phyloP scores from a whole-genome alignment of 2,113 vertebrate species.

The Apus apus region DNA sequence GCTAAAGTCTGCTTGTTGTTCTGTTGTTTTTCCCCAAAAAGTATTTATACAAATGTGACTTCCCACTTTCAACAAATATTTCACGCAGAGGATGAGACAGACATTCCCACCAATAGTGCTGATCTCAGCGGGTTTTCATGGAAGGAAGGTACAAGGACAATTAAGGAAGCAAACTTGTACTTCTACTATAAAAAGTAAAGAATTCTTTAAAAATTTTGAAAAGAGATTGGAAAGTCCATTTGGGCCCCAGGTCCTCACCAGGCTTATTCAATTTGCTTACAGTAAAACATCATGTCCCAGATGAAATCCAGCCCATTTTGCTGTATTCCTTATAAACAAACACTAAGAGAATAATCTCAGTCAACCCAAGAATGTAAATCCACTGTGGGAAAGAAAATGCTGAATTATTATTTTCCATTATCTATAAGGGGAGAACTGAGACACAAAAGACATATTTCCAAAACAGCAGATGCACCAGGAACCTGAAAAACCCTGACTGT shows the following conservation, averaged over 20 bases:
- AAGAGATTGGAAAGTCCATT: neutral
- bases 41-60: neutral
- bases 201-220: neutral
- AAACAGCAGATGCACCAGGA: neutral
- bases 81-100: neutral
- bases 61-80: neutral
- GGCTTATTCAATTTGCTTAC: neutral
- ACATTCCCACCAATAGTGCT: neutral
- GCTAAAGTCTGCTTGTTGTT: neutral
- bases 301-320: slow-evolving; percentile 1
- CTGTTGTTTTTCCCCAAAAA: neutral
- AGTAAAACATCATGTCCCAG: neutral
- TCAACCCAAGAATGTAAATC: slow-evolving; percentile 25
- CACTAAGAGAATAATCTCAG: neutral
- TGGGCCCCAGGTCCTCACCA: neutral
- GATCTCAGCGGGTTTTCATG: neutral
- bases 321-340: neutral
- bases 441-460: neutral
- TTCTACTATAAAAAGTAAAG: neutral
- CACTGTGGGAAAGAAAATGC: neutral
- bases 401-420: neutral
- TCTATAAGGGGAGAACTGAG: neutral
- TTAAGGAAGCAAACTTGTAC: neutral
- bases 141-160: neutral
- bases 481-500: neutral